Conservation (phyloP, 2,797 vertebrate species). For the Erethizon dorsatum region DNA sequence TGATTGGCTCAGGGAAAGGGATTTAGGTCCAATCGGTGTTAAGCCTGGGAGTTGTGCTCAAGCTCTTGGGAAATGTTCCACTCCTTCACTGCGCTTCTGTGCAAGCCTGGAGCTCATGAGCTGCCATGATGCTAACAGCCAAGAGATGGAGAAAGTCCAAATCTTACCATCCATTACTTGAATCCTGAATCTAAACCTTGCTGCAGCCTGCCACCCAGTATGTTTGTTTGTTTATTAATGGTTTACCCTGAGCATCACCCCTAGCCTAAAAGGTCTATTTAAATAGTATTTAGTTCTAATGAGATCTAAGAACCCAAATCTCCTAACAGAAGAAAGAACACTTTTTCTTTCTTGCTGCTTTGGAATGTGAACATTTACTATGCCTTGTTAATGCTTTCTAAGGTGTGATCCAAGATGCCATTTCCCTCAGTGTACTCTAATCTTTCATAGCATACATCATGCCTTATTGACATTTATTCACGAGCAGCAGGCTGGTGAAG, state of each 20-base stretch:
- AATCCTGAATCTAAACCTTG: background rate
- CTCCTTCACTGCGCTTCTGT: background rate
- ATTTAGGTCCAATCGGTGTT: background rate
- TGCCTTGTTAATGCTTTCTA: constrained; percentile 29
- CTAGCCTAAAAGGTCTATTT: background rate
- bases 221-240: background rate
- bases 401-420: constrained; percentile 69
- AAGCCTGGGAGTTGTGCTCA: constrained; percentile 22
- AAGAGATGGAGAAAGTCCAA: background rate
- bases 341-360: constrained; percentile 25
- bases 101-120: background rate
- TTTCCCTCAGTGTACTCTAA: constrained; percentile 47
- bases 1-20: background rate
- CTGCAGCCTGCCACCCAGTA: background rate
- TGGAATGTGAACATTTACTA: background rate
- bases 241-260: background rate
- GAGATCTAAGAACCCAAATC: background rate
- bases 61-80: background rate
- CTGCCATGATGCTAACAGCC: background rate
- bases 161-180: background rate
- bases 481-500: background rate
- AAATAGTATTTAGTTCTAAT: background rate
- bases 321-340: constrained; percentile 19
- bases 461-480: background rate
- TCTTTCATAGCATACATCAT: constrained; percentile 66